phyloP scores from a whole-genome alignment of 2,888 invertebrate species.

The Eueremaeus valkanovi region DNA sequence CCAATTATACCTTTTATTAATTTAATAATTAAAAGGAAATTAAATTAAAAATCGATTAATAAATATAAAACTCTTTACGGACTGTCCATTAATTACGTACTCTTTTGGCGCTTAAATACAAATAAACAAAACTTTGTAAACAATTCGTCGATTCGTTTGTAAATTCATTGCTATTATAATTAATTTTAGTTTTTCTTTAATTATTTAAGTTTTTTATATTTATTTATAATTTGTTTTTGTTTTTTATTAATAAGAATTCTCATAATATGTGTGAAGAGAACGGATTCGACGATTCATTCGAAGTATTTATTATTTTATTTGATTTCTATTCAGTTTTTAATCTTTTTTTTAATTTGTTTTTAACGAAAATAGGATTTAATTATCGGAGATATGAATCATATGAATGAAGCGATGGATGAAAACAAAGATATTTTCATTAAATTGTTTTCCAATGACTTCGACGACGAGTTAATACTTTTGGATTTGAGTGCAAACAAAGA shows the following conservation, averaged over 20 bases:
- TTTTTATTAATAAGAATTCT: not conserved
- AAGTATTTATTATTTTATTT: not conserved
- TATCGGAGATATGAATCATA: not conserved
- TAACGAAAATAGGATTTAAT: too few relatives aligned
- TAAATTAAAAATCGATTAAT: too few relatives aligned
- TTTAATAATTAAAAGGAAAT: too few relatives aligned
- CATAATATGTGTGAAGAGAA: not conserved
- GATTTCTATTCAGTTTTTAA: not conserved
- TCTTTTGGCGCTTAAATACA: constrained; percentile 23
- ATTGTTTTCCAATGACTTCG: constrained; percentile 12
- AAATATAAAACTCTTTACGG: too few relatives aligned
- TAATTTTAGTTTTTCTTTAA: not conserved
- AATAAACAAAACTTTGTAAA: too few relatives aligned
- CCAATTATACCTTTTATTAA: too few relatives aligned
- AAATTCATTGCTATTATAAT: not conserved
- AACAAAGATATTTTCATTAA: not conserved
- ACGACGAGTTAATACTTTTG: constrained; percentile 17
- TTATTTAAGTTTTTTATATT: not conserved
- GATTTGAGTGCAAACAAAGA: not conserved
- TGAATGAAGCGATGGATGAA: not conserved
- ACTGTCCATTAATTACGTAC: not conserved
- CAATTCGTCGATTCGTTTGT: not conserved
- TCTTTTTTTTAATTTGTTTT: not conserved
- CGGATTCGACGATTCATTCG: not conserved
- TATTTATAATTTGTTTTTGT: not conserved